Evolutionary conservation across 92 coral and sea anemone species (phyloP), one percentile per base, ranked within the genome.

Genomic region (Palythoa heliodiscus): DNA sequence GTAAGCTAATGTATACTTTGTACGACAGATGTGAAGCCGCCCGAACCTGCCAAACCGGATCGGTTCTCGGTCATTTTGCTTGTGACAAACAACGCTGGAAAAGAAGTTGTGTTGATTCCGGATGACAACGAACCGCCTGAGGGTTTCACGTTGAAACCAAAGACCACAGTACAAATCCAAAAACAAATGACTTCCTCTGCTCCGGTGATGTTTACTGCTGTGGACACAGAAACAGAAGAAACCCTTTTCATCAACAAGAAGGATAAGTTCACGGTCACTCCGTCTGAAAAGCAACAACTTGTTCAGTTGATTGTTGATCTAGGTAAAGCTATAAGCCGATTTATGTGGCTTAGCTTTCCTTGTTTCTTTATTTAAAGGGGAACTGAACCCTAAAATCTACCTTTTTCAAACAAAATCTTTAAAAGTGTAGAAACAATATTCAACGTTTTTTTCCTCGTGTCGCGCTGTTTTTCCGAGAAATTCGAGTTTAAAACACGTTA

Each of bases 41-140:
- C 86, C 1, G 67, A 53, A 29, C 87, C 87, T 7, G 79, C 87
- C 25, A 72, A 82, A 20, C 82, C 93, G 7, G 82, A 93, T 15
- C 43, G 60, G 63, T 94, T 80, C 88, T 87, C 90, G 12, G 57
- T 96, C 69, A 69, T 88, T 38, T 87, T 94, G 15, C 95, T 91
- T 53, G 90, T 96, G 50, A 83, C 93, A 39, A 96, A 94, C 92
- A 91, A 91, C 13, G 91, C 93, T 5, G 96, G 98, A 15, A 71
- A 85, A 2, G 85, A 83, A 29, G 92, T 92, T 29, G 88, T 86
- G 17, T 71, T 96, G 55, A 90, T 95, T 67, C 90, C 98, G 5
- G 92, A 87, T 75, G 98, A 96, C 91, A 93, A 89, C 54, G 90
- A 75, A 48, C 98, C 98, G 17, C 78, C 91, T 48, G 92, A 89